phyloP scores from a whole-genome alignment of 2,888 invertebrate genomes.

The Leptogaster cylindrica region DNA sequence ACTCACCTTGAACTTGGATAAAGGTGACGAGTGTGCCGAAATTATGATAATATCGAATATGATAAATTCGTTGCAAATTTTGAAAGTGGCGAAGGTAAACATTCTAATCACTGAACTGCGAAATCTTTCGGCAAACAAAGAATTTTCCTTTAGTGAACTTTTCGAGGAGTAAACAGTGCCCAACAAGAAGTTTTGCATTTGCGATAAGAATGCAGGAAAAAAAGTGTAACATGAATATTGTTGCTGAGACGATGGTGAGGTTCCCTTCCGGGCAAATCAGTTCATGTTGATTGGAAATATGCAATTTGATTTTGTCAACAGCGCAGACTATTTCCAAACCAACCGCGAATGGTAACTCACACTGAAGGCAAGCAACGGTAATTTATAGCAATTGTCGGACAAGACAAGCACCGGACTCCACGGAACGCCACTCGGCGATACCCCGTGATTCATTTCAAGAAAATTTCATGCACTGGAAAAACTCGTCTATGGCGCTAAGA shows the following conservation, averaged over 20 bases:
- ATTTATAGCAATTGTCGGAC: slow-evolving; percentile 24
- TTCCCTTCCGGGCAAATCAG: slow-evolving; percentile 1
- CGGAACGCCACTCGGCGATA: slow-evolving; percentile 40
- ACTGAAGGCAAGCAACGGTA: slow-evolving; percentile 6
- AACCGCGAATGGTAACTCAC: slow-evolving; percentile 8
- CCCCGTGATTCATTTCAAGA: slow-evolving; percentile 43
- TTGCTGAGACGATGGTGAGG: neutral
- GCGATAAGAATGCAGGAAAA: neutral
- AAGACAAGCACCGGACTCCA: neutral
- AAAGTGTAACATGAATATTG: neutral
- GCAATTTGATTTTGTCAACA: neutral
- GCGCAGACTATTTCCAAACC: neutral
- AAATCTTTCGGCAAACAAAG: neutral
- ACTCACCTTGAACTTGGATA: slow-evolving; percentile 20
- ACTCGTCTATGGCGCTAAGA: slow-evolving; percentile 30
- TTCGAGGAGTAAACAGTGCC: no score
- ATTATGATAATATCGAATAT: neutral
- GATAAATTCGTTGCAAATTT: neutral
- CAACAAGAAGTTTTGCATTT: no score
- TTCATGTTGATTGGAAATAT: neutral
- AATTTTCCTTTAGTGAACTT: no score
- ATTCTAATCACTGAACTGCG: slow-evolving; percentile 4
- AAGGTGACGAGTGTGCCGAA: slow-evolving; percentile 3
- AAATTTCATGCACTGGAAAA: slow-evolving; percentile 40
- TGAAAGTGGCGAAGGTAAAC: neutral